Evolutionary conservation across 2,797 vertebrate species (phyloP).

Genomic region (Pristis pectinata): DNA sequence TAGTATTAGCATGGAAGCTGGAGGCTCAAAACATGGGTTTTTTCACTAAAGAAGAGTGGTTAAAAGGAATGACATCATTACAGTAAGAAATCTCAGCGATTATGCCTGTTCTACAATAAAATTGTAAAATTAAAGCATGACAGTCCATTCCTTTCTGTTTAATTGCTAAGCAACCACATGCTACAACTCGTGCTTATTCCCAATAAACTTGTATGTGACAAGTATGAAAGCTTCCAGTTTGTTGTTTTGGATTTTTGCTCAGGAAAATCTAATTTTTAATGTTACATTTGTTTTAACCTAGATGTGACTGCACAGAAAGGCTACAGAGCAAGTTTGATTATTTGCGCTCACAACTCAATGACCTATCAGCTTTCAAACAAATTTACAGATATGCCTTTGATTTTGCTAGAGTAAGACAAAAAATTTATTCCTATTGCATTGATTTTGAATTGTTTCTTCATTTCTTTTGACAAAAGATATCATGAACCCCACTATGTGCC

Average conservation of each 20-base stretch:
- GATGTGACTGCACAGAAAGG: conserved; percentile 87
- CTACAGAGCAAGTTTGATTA: conserved; percentile 88
- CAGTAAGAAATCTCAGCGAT: conserved; percentile 69
- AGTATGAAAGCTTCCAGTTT: conserved; percentile 29
- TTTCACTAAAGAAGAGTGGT: conserved; percentile 97
- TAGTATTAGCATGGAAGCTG: conserved; percentile 94
- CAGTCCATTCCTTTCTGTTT: background rate
- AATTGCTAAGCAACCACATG: background rate
- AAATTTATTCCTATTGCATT: conserved; percentile 37
- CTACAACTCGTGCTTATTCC: background rate
- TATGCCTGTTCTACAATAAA: background rate
- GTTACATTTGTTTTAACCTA: conserved; percentile 51
- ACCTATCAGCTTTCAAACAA: conserved; percentile 81
- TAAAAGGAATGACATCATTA: conserved; percentile 89
- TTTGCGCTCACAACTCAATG: conserved; percentile 79
- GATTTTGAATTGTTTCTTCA: conserved; percentile 42
- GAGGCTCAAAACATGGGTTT: conserved; percentile 93
- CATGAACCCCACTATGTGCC: background rate
- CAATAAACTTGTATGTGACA: background rate
- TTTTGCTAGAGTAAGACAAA: conserved; percentile 81
- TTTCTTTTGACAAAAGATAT: background rate
- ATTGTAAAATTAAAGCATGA: background rate
- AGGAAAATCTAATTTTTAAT: conserved; percentile 44
- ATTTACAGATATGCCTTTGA: conserved; percentile 98
- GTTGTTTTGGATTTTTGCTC: conserved; percentile 42